phyloP scores from a whole-genome alignment of 2,888 invertebrate genomes.

The Torymus texanus region DNA sequence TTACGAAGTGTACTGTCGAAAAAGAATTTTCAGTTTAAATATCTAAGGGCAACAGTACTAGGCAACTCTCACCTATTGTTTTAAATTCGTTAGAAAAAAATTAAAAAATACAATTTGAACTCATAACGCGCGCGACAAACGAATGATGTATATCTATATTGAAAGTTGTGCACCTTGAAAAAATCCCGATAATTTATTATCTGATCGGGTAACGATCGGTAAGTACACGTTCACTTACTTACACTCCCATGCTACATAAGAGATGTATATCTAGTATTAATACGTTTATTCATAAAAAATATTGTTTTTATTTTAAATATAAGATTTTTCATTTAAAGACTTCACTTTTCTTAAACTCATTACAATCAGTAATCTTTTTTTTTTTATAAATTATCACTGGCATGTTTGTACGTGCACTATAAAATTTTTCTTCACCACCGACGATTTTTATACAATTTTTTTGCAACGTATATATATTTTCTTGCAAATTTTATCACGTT shows the following conservation, averaged over 20 bases:
- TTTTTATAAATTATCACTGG: slow-evolving; percentile 38
- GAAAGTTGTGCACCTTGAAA: slow-evolving; percentile 30
- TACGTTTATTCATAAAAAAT: not conserved
- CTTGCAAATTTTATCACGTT: slow-evolving; percentile 12
- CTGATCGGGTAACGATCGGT: slow-evolving; percentile 55
- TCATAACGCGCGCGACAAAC: slow-evolving; percentile 33
- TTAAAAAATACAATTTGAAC: not conserved
- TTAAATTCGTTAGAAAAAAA: slow-evolving; percentile 1
- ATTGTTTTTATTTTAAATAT: not conserved
- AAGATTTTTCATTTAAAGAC: not conserved
- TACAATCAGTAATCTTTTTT: not conserved
- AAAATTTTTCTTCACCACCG: slow-evolving; percentile 16
- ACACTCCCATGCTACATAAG: slow-evolving; percentile 40
- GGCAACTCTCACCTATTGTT: slow-evolving; percentile 3
- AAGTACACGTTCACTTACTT: slow-evolving; percentile 57
- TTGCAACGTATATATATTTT: slow-evolving; percentile 27
- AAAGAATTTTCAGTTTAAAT: no score
- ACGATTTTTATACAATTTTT: slow-evolving; percentile 14
- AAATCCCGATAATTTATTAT: slow-evolving; percentile 41
- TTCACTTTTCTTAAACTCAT: no score
- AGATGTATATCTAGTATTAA: slow-evolving; percentile 23
- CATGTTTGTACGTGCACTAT: slow-evolving; percentile 54
- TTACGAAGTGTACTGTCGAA: no score
- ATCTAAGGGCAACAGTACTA: no score
- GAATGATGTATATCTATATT: not conserved